Evolutionary conservation across 2,888 invertebrate species (phyloP), one percentile per base, ranked within the genome.

Genomic region (Dicyrtoma fusca): DNA sequence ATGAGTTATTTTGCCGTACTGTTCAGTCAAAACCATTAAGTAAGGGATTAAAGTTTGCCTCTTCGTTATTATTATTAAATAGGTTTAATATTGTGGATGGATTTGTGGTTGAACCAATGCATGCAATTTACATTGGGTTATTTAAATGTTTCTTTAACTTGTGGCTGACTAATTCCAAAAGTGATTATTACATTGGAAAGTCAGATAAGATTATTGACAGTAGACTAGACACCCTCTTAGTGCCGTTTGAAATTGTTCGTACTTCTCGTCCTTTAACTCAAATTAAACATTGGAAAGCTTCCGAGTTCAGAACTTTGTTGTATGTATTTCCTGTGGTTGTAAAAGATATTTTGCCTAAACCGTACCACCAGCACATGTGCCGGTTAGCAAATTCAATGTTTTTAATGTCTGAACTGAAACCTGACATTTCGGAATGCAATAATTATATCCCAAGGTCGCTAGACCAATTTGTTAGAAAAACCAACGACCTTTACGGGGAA

Each of bases 11-110:
- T 26, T 3, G 13, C 13, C 5, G 14, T 2, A 3, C 3, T n/a
- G 6, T 11, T 1, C 2, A 25, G 5, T 8, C 5, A 3, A 5
- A 26, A 6, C 5, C 5, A 1, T 14, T 14, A 8, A 26, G 13
- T 11, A 11, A 3, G 5, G 74, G 74, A 17, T 42, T 74, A 1
- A 74, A 75, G 53, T 19, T 34, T 13, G 74, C 72, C 1, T 74
- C 74, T 0, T 49, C 51, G n/a, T 44, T 72, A 4, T 17, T 74
- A 1, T 45, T 71, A 1, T 13, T 74, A 0, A n/a, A 21, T 4
- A 51, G 69, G 1, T 76, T 75, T 63, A 69, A 77, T 45, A 75
- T 77, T 10, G 71, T 74, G 0, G 53, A 61, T 10, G 71, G 72
- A 6, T 74, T 74, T 44, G 66, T 68, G 17, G 51, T 72, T 34